A percentile compares a stretch with the other conserved stretches of the same genome.
Conservation (phyloP, 2,888 invertebrate species). For the Pseudanteris insignis region DNA sequence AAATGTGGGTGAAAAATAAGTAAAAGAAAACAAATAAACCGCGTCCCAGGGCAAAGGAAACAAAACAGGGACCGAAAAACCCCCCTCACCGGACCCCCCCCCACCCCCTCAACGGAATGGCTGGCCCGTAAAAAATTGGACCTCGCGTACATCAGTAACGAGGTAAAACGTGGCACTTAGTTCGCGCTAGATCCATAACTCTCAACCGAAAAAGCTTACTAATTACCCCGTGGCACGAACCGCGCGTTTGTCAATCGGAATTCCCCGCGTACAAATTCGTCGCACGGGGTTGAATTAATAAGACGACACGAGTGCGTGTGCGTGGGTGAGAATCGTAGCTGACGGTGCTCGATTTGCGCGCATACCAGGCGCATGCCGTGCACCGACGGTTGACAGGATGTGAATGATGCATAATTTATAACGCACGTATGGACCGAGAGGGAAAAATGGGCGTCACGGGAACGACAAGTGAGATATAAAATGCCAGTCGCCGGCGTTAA, state of each 20-base stretch:
- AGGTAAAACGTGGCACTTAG: not conserved
- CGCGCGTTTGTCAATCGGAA: conserved; percentile 25
- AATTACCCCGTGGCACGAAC: conserved; percentile 25
- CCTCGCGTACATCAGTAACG: conserved; percentile 4
- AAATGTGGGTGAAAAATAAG: too few species aligned
- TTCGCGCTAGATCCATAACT: conserved; percentile 5
- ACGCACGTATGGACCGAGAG: conserved; percentile 43
- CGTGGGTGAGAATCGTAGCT: conserved; percentile 38
- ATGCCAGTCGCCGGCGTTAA: conserved; percentile 50
- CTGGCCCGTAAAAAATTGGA: too few species aligned
- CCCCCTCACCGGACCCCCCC: too few species aligned
- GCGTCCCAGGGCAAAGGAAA: not conserved
- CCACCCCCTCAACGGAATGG: too few species aligned
- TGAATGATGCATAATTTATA: conserved; percentile 65
- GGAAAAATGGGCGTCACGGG: conserved; percentile 26
- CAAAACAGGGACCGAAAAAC: too few species aligned
- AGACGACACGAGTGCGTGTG: conserved; percentile 29
- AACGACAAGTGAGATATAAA: conserved; percentile 27
- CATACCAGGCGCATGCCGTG: conserved; percentile 49
- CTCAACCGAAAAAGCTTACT: conserved; percentile 13
- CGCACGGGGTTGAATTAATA: conserved; percentile 35
- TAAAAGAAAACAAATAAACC: too few species aligned
- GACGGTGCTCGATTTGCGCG: conserved; percentile 2
- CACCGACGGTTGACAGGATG: conserved; percentile 56
- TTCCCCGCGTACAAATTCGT: conserved; percentile 27